Evolutionary conservation across 2,113 vertebrate genomes (phyloP).

Genomic region (Brachypodius melanocephalos): DNA sequence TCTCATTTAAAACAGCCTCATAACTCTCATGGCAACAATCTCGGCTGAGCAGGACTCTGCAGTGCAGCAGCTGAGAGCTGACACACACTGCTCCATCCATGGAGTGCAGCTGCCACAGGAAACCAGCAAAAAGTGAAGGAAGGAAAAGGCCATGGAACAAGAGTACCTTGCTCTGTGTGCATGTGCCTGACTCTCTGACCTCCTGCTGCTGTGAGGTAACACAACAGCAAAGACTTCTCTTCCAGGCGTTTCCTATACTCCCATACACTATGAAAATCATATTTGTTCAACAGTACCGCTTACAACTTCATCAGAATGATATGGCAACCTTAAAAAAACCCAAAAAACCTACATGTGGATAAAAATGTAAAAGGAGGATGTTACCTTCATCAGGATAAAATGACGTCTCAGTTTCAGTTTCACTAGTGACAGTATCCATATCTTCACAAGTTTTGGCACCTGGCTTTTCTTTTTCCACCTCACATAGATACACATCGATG

Average conservation of each 20-base stretch:
- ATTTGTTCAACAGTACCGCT: neutral
- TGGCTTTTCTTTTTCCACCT: conserved; percentile 63
- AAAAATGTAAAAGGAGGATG: neutral
- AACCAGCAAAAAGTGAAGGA: neutral
- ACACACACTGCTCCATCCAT: neutral
- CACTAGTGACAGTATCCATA: neutral
- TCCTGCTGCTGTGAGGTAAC: neutral
- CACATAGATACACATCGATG: conserved; percentile 80
- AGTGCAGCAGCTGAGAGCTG: neutral
- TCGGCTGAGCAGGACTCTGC: neutral
- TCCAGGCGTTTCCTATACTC: neutral
- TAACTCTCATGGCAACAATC: neutral
- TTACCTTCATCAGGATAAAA: conserved; percentile 35
- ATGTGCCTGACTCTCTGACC: neutral
- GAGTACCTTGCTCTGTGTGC: neutral
- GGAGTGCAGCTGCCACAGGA: neutral
- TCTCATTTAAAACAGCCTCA: neutral
- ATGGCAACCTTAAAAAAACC: neutral
- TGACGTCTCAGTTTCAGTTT: neutral
- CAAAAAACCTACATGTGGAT: rapidly evolving
- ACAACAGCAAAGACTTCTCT: neutral
- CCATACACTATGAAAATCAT: neutral
- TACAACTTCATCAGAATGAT: neutral
- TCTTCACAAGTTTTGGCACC: neutral
- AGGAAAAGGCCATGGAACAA: neutral